Evolutionary conservation across 2,888 invertebrate genomes (phyloP), one percentile per base, ranked within the genome.

Genomic region (Heteropelma amictum): DNA sequence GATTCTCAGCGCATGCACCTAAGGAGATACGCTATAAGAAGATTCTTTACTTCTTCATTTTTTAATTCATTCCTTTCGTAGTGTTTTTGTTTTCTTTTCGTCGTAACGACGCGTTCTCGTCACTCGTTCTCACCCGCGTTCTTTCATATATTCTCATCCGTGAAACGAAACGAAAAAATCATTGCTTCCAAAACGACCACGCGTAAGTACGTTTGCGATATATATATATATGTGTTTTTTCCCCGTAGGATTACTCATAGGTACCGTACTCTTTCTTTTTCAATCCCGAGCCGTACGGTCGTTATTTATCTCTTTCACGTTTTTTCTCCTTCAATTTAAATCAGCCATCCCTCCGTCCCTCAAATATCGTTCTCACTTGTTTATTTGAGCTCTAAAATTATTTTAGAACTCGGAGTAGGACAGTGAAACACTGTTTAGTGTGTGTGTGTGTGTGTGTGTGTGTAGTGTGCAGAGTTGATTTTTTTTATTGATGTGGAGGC

Each of bases 1-100:
- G 85, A 88, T 84, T 86, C 85, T 83, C 84, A 79, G 78, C 86
- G 84, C 85, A 88, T 87, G 86, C 86, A 85, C 83, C 83, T 86
- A 86, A 78, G 82, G 83, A 84, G 77, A 78, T 80, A 82, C 80
- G 78, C 79, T 77, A 81, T 80, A 80, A 80, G 80, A 80, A 81
- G 79, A 80, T 80, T 81, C 69, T 80, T 77, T 67, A 47, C 33
- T 19, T 30, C 2, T 51, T 61, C 38, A 45, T 40, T 30, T 69
- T 67, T 51, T 65, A 54, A 45, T 54, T 73, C 38, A 45, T 72
- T 21, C 14, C 58, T 58, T 30, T 71, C 7, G 28, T 49, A 21
- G 10, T 56, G 14, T 30, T 42, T 33, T 58, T 45, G 8, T 12
- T 70, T 58, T 42, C 21, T 70, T 49, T 10, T 53, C 23, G 49